These are phyloP conservation scores for Calliphora vicina DNA, from an alignment of 1,140 invertebrate species.

Conservation along the genomic window DNA sequence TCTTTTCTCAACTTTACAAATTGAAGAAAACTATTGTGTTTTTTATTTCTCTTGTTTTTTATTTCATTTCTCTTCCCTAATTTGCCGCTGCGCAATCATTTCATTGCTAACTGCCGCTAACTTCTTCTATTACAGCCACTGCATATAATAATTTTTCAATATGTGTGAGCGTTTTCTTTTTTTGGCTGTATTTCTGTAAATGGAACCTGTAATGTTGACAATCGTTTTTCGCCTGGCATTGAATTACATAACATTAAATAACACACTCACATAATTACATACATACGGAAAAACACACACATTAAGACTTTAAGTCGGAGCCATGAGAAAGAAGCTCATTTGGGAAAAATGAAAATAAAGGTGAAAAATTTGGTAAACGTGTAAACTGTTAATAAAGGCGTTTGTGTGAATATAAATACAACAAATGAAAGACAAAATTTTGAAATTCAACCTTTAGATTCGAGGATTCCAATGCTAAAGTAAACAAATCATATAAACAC, in stretches of 20 bases:
- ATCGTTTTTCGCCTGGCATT: conserved; percentile 9
- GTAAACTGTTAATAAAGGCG: conserved; percentile 27
- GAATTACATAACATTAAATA: conserved; percentile 28
- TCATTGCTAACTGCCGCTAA: too few relatives aligned
- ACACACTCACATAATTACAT: too few relatives aligned
- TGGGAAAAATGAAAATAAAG: conserved; percentile 5
- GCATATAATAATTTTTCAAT: too few relatives aligned
- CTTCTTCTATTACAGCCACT: too few relatives aligned
- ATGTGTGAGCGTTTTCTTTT: too few relatives aligned
- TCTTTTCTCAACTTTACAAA: too few relatives aligned
- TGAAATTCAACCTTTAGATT: background rate
- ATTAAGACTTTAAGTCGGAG: background rate
- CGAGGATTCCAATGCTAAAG: background rate
- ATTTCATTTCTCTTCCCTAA: too few relatives aligned
- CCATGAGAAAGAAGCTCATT: conserved; percentile 19
- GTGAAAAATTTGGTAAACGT: conserved; percentile 21
- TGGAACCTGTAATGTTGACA: background rate
- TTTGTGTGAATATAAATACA: background rate
- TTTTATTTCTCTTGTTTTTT: too few relatives aligned
- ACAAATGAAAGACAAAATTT: background rate
- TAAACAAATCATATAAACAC: background rate
- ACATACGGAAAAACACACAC: conserved; percentile 11
- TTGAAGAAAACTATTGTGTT: too few relatives aligned
- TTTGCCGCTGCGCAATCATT: too few relatives aligned
- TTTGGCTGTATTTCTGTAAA: too few relatives aligned